Evolutionary conservation across 2,888 invertebrate genomes (phyloP).

Genomic region (Drosophila melanosoma): DNA sequence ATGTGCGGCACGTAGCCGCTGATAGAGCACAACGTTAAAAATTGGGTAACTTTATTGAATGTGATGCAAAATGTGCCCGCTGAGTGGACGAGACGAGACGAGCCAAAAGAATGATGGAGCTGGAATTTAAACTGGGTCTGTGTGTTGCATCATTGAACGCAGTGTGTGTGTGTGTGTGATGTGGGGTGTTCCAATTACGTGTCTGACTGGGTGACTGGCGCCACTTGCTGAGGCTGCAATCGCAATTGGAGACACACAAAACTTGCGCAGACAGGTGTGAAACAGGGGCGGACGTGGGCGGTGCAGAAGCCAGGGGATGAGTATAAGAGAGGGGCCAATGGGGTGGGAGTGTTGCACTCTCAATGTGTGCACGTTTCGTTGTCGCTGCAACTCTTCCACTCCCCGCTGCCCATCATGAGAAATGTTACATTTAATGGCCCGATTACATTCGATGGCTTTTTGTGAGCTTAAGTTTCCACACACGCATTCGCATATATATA

Average conservation of each 20-base stretch:
- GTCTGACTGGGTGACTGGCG: constrained; percentile 49
- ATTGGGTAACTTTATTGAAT: constrained; percentile 4
- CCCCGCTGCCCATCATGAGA: constrained; percentile 35
- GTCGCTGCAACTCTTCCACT: constrained; percentile 13
- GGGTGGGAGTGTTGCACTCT: background rate
- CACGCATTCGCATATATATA: background rate
- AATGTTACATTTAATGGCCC: constrained; percentile 55
- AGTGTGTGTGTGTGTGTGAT: background rate
- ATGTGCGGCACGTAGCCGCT: background rate
- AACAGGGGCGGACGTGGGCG: background rate
- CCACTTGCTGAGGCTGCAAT: constrained; percentile 61
- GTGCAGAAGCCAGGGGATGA: background rate
- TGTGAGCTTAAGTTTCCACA: constrained; percentile 32
- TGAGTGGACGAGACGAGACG: background rate
- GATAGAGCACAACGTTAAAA: constrained; percentile 1
- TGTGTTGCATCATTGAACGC: background rate
- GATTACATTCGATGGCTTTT: constrained; percentile 66
- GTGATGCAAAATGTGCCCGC: background rate
- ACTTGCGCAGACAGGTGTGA: constrained; percentile 10
- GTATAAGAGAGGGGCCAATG: background rate
- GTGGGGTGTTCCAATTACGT: constrained; percentile 54
- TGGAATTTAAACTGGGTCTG: background rate
- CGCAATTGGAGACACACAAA: constrained; percentile 53
- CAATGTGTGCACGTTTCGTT: constrained; percentile 45
- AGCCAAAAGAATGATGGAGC: background rate